phyloP scores from a whole-genome alignment of 2,113 vertebrate species.

The Heteronetta atricapilla region DNA sequence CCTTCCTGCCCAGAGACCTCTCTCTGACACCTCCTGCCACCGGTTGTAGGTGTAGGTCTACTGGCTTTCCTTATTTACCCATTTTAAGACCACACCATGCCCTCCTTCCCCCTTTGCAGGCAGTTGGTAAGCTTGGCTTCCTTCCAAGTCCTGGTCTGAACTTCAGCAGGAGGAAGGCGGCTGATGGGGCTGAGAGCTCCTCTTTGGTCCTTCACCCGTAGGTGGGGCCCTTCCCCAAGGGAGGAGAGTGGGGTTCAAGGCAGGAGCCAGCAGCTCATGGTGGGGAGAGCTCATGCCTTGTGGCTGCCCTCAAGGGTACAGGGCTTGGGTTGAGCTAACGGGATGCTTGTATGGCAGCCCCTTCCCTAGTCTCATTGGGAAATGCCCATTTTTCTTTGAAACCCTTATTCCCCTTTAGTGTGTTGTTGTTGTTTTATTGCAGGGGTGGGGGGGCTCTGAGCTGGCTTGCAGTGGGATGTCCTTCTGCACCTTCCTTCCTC shows the following conservation, averaged over 20 bases:
- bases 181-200: not conserved
- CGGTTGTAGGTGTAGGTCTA: not conserved
- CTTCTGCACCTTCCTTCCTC: not conserved
- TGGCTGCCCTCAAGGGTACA: not conserved
- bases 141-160: not conserved
- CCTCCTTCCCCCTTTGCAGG: not conserved
- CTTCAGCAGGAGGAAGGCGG: not conserved
- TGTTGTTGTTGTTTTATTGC: not conserved
- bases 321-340: not conserved
- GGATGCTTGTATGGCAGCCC: not conserved
- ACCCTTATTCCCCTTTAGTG: not conserved
- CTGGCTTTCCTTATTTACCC: not conserved
- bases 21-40: not conserved
- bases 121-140: not conserved
- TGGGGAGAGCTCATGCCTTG: not conserved
- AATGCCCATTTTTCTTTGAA: not conserved
- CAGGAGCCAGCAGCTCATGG: not conserved
- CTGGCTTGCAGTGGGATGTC: not conserved
- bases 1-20: not conserved
- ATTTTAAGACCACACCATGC: not conserved
- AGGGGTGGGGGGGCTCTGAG: not conserved
- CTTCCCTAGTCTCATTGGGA: not conserved
- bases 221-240: constrained; percentile 51
- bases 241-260: not conserved
- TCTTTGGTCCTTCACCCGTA: not conserved